Base-by-base conservation (phyloP, 1,140 invertebrate species). In the Melipona quadrifasciata region DNA sequence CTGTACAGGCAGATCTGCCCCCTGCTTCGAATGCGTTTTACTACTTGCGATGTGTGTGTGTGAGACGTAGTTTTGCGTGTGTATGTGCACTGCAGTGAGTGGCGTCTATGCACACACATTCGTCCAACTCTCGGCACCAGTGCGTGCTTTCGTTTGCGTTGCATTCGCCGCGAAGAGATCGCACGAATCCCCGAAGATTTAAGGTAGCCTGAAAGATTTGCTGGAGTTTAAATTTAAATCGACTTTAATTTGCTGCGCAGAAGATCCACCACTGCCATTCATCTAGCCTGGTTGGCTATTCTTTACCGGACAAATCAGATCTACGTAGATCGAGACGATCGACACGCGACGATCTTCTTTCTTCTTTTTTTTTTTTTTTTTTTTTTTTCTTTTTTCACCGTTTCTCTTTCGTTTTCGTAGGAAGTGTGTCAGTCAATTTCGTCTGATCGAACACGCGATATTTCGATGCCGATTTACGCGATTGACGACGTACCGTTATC, bases 11-110 rank as follows among this genome's bases (percentile, higher is more conserved):
- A 87, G 89, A 82, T 77, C 76, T 87, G 85, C 84, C 87, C 84
- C 85, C 86, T 90, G 82, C 90, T 86, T 90, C 84, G 88, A 91
- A 86, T 73, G 76, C 82, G 78, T 89, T 87, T 89, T 84, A 82
- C 76, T 84, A 80, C 79, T 84, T 81, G 84, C 70, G 72, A 73
- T 82, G 31, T 31, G 31, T 31, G 80, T 77, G 87, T 85, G 78
- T 77, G 84, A 82, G 39, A 39, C 0, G 39, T 47, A 47, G 39
- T 47, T 47, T 47, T 47, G 39, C 61, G 81, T 82, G 71, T 31
- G 31, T 31, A 31, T 31, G 31, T 31, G 80, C 27, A 27, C 61
- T 24, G 21, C 19, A 21, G 67, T 5, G 16, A 21, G 27, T 11
- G 21, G 12, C 34, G 67, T 39, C 34, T 34, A 39, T 73, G 55